These are phyloP conservation scores for Cataglyphis rosenhaueri DNA, from an alignment of 2,888 invertebrate genomes.

Conservation along the genomic window DNA sequence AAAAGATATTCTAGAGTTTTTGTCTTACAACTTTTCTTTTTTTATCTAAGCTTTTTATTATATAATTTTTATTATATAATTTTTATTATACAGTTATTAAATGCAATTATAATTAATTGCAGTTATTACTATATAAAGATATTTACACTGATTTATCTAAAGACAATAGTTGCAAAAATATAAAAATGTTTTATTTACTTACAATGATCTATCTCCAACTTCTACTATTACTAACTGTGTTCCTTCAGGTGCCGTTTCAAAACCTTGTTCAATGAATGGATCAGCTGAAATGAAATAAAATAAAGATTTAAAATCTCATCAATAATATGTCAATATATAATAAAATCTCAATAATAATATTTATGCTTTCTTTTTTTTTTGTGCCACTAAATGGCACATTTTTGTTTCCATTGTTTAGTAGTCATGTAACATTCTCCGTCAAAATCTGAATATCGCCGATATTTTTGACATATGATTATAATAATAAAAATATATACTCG, in stretches of 20 bases:
- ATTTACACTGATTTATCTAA: not conserved
- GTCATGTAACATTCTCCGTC: not conserved
- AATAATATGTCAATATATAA: too few relatives aligned
- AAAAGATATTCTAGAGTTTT: constrained; percentile 4
- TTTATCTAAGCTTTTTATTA: not conserved
- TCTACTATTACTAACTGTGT: constrained; percentile 91
- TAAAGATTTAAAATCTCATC: not conserved
- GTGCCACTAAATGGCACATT: not conserved
- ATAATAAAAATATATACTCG: not conserved
- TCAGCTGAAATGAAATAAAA: constrained; percentile 88
- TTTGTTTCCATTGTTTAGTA: not conserved
- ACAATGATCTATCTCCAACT: constrained; percentile 92
- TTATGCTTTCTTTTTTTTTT: not conserved
- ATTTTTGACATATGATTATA: not conserved
- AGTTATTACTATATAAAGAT: not conserved
- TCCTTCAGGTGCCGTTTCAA: constrained; percentile 88
- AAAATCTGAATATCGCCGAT: not conserved
- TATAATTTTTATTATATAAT: not conserved
- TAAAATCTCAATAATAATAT: not conserved
- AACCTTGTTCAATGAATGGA: constrained; percentile 90
- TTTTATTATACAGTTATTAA: not conserved
- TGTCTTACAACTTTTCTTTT: not conserved
- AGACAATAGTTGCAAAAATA: not conserved
- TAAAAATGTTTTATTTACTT: constrained; percentile 85
- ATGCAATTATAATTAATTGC: too few relatives aligned